Percentiles rank a stretch among this genome's conserved stretches.
Conservation (phyloP, 2,888 invertebrate genomes). For the Thereva nobilitata region DNA sequence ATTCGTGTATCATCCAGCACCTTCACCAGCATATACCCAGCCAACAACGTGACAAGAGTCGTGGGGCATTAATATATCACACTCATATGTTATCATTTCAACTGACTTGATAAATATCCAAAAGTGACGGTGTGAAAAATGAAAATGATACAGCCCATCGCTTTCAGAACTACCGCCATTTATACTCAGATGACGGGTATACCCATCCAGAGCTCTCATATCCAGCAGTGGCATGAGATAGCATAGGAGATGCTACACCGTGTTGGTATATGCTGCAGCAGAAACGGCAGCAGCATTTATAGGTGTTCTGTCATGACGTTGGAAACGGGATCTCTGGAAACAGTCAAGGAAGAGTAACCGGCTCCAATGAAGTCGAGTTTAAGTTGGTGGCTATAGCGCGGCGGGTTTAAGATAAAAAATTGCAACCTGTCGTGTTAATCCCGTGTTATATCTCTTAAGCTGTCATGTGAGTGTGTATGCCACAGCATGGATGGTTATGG, state of each 20-base stretch:
- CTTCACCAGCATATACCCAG: too few relatives aligned
- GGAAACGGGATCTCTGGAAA: too few relatives aligned
- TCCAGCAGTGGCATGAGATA: not conserved
- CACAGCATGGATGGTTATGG: too few relatives aligned
- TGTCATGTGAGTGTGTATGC: slow-evolving; percentile 21
- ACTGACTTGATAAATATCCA: slow-evolving; percentile 42
- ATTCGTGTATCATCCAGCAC: too few relatives aligned
- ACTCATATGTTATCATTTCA: slow-evolving; percentile 38
- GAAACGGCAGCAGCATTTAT: too few relatives aligned
- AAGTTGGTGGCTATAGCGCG: slow-evolving; percentile 29
- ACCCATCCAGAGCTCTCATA: slow-evolving; percentile 5
- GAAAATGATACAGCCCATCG: slow-evolving; percentile 42
- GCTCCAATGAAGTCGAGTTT: slow-evolving; percentile 4
- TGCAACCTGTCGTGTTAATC: slow-evolving; percentile 35
- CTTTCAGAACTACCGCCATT: slow-evolving; percentile 38
- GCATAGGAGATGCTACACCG: not conserved
- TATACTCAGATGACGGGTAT: slow-evolving; percentile 38
- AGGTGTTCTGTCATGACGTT: too few relatives aligned
- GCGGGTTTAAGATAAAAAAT: slow-evolving; percentile 27
- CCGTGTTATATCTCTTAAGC: slow-evolving; percentile 20
- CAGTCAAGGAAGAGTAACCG: too few relatives aligned
- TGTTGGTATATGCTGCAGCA: too few relatives aligned
- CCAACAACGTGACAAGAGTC: not conserved
- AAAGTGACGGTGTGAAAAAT: slow-evolving; percentile 42
- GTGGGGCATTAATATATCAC: slow-evolving; percentile 37